Evolutionary conservation across 2,113 vertebrate genomes (phyloP).

Genomic region (Daubentonia madagascariensis): DNA sequence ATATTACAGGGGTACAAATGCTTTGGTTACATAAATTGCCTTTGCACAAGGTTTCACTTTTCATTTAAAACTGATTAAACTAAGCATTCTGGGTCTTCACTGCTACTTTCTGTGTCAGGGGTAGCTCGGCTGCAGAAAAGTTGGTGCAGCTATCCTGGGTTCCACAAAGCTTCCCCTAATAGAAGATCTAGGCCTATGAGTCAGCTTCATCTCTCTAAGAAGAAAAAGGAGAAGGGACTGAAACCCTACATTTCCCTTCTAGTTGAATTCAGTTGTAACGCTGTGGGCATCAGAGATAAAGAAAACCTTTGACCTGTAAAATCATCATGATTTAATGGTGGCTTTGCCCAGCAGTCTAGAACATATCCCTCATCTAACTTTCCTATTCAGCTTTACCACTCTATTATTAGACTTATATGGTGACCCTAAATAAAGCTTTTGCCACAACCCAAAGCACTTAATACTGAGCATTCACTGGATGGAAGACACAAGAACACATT

Average conservation of each 20-base stretch:
- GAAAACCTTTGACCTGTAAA: neutral
- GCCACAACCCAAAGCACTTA: neutral
- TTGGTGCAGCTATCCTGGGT: neutral
- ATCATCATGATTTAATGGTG: neutral
- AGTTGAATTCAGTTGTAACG: neutral
- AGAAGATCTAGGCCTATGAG: neutral
- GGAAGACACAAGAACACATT: too few species aligned
- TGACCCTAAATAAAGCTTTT: constrained; percentile 6
- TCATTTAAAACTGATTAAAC: constrained; percentile 35
- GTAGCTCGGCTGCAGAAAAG: neutral
- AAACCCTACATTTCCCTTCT: neutral
- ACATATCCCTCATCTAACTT: neutral
- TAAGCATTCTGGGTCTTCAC: neutral
- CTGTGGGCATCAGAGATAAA: neutral
- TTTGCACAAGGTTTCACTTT: constrained; percentile 26
- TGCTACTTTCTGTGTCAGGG: neutral
- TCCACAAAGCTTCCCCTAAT: neutral
- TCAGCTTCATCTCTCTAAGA: constrained; percentile 23
- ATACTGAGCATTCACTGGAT: too few species aligned
- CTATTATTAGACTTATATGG: neutral
- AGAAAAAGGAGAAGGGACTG: neutral
- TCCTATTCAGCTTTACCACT: neutral
- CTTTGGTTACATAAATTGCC: too few species aligned
- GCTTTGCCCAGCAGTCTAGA: neutral
- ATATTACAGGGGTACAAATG: too few species aligned